phyloP scores from a whole-genome alignment of 2,888 invertebrate genomes.

The Spilarctia lutea region DNA sequence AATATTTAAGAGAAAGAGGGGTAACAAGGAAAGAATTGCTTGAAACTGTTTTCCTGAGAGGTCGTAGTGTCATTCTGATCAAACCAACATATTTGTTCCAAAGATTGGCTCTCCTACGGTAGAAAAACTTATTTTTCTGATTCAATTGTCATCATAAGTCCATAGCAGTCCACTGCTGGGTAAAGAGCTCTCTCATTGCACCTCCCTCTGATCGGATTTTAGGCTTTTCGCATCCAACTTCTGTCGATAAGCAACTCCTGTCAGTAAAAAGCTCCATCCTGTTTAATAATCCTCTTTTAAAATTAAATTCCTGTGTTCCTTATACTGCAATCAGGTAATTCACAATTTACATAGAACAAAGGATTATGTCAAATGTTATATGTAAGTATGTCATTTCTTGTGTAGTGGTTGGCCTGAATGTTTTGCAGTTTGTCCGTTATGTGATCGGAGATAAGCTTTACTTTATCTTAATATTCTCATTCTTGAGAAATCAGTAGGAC shows the following conservation, averaged over 20 bases:
- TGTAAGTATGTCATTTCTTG: background rate
- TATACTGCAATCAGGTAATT: background rate
- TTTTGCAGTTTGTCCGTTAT: background rate
- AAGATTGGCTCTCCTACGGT: too few relatives aligned
- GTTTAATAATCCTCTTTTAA: background rate
- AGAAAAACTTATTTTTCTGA: background rate
- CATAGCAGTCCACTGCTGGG: too few relatives aligned
- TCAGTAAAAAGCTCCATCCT: too few relatives aligned
- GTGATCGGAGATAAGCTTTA: slow-evolving; percentile 24
- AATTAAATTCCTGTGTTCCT: background rate
- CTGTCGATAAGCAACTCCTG: background rate
- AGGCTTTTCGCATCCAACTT: too few relatives aligned
- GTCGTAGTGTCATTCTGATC: background rate
- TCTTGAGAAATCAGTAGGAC: background rate
- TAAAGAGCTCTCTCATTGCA: too few relatives aligned
- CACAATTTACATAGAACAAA: background rate
- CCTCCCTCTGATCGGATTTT: too few relatives aligned
- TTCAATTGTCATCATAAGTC: too few relatives aligned
- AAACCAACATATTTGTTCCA: background rate
- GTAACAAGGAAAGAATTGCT: too few relatives aligned
- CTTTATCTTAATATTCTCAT: background rate
- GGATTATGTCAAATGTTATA: background rate
- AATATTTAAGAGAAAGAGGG: too few relatives aligned
- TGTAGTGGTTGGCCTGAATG: background rate
- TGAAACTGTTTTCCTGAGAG: background rate